These are phyloP conservation scores for Amblyornis subalaris DNA, from an alignment of 2,113 vertebrate species.

Conservation along the genomic window DNA sequence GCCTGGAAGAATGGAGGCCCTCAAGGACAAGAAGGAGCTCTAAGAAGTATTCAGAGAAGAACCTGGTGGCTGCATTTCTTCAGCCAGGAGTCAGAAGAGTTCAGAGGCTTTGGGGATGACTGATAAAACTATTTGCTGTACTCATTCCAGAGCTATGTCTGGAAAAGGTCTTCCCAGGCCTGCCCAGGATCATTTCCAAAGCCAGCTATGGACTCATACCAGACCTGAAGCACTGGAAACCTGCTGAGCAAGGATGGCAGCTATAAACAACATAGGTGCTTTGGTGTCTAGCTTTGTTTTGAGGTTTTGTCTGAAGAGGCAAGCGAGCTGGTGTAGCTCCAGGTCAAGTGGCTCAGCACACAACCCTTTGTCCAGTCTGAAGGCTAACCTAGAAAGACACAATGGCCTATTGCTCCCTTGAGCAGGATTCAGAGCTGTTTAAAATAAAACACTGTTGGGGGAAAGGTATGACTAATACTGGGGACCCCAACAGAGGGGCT, in stretches of 20 bases:
- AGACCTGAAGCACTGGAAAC: constrained; percentile 25
- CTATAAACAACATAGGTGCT: not conserved
- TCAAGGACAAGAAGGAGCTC: not conserved
- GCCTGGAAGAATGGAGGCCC: not conserved
- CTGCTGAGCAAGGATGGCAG: constrained; percentile 1
- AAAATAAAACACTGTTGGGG: not conserved
- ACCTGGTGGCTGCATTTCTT: not conserved
- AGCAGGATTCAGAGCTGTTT: not conserved
- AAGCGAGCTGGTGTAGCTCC: not conserved
- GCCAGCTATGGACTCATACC: not conserved
- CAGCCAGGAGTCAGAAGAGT: not conserved
- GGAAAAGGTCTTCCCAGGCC: not conserved
- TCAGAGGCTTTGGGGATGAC: not conserved
- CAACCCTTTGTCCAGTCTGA: not conserved
- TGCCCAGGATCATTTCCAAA: not conserved
- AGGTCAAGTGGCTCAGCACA: not conserved
- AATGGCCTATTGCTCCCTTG: not conserved
- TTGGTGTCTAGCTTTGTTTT: not conserved
- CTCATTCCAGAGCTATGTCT: constrained; percentile 7
- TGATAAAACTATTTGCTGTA: not conserved
- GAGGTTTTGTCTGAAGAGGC: not conserved
- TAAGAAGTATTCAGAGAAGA: not conserved
- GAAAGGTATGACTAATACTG: not conserved
- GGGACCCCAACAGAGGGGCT: not conserved
- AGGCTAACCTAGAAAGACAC: not conserved